Conservation (phyloP, 2,113 vertebrate genomes). For the Brachypodius melanocephalos region DNA sequence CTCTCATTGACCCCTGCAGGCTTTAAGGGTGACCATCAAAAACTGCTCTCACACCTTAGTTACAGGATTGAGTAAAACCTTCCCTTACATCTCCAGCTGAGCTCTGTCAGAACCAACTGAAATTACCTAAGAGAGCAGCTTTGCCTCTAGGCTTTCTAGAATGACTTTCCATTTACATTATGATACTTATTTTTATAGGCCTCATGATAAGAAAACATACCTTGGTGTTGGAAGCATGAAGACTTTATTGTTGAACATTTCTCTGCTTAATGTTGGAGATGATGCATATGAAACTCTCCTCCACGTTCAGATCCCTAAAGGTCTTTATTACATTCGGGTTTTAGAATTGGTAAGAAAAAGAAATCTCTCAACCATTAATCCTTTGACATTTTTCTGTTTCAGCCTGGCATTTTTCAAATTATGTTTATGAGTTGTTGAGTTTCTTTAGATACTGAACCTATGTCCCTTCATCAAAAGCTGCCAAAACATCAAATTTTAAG, state of each 20-base stretch:
- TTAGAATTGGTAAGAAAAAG: slow-evolving; percentile 80
- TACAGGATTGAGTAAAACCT: not conserved
- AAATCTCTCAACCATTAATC: not conserved
- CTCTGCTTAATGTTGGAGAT: slow-evolving; percentile 84
- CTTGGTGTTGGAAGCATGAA: slow-evolving; percentile 84
- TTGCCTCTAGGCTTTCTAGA: not conserved
- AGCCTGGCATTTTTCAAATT: not conserved
- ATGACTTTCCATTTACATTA: not conserved
- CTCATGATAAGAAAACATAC: slow-evolving; percentile 78
- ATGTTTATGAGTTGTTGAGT: not conserved
- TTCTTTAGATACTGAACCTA: not conserved
- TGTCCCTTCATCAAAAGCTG: not conserved
- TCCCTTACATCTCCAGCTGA: not conserved
- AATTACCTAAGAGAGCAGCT: not conserved
- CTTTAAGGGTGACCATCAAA: not conserved
- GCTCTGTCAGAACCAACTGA: not conserved
- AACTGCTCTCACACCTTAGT: not conserved
- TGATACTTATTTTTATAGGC: slow-evolving; percentile 62
- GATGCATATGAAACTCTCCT: slow-evolving; percentile 87
- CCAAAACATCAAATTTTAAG: not conserved
- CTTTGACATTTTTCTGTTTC: not conserved
- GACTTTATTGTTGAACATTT: slow-evolving; percentile 81
- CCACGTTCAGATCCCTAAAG: slow-evolving; percentile 78
- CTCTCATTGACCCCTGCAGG: not conserved
- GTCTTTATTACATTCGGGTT: slow-evolving; percentile 87